Evolutionary conservation across 1,140 invertebrate genomes (phyloP), one percentile per base, ranked within the genome.

Genomic region (Pteromalus puparum): DNA sequence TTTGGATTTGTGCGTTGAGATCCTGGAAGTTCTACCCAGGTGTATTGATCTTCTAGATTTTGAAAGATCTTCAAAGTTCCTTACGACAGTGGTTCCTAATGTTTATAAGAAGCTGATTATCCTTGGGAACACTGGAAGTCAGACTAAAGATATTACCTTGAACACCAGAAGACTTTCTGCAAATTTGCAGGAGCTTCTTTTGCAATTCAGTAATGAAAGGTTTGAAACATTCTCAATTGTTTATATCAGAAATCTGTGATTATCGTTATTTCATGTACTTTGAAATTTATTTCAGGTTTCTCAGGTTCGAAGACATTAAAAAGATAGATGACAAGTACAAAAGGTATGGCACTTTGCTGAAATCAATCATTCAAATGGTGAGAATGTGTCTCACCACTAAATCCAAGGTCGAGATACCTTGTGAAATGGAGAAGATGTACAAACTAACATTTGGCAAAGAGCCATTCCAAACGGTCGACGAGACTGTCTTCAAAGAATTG

Each of bases 1-100:
- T 7, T 77, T 93, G 26, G 91, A 93, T 85, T 85, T 93, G 12
- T 90, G 82, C 15, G 79, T 86, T 9, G 92, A 93, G 48, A 87
- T 93, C 26, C 24, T 92, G 1, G 87, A 89, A 53, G 85, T 88
- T 73, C 9, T 87, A 0, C 86, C 83, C 72, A 90, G 89, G 48
- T 90, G 87, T 42, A 78, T 90, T n/a, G 77, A 87, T 12, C 74
- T 89, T 12, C 73, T 92, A 7, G 85, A 90, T 68, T 90, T 88
- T 83, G 21, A 87, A n/a, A 87, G 90, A 42, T 88, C 85, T 1
- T 34, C 86, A 3, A 74, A 87, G 26, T 78, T 89, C 13, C 38
- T 90, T 18, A 61, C 84, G 10, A 81, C 72, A 7, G 42, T 91
- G 6, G 88, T 88, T 18, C 38, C 65, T 2, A 89, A 88, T 75